Base-by-base conservation (phyloP, 2,797 vertebrate species). In the Megalops cyprinoides region DNA sequence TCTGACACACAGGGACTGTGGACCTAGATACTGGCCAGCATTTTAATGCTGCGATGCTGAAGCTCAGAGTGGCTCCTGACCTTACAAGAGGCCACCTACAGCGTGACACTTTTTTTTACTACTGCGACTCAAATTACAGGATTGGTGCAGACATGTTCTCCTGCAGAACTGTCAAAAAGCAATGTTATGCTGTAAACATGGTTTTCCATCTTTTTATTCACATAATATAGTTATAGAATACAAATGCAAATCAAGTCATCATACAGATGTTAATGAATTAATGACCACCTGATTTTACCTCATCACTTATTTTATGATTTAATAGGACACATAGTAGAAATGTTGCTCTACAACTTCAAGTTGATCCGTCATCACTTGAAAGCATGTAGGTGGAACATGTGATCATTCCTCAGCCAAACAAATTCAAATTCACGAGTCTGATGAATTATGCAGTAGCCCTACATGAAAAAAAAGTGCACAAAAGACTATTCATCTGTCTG, bases 1-100 rank as follows among this genome's bases (percentile, higher is more conserved):
- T 55, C 58, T 65, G 78, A 83, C 78, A 67, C 48, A 56, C 25
- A 79, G 78, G 73, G 73, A 51, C n/a, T n/a, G n/a, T n/a, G n/a
- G 46, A 31, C 46, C 49, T 4, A 74, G 77, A 74, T 82, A 79
- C 34, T n/a, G 58, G n/a, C 77, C 65, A 20, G 37, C 62, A 74
- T 44, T 23, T 60, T 79, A 28, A 69, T 37, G 31, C 37, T 51
- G 71, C 74, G 37, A 25, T 69, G 46, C 73, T 76, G 71, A 62
- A 69, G 53, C 44, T 79, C 71, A 31, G 37, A 12, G 74, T 65
- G 56, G 49, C 78, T 53, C 49, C n/a, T 76, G 78, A 83, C 79
- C 60, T 28, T 62, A 67, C 34, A n/a, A n/a, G 39, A 56, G 25
- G n/a, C 67, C 75, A 79, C 12, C 20, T 49, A 15, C 31, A 28